Base-by-base conservation (phyloP, 1,140 invertebrate species). In the Sitobion miscanthi region DNA sequence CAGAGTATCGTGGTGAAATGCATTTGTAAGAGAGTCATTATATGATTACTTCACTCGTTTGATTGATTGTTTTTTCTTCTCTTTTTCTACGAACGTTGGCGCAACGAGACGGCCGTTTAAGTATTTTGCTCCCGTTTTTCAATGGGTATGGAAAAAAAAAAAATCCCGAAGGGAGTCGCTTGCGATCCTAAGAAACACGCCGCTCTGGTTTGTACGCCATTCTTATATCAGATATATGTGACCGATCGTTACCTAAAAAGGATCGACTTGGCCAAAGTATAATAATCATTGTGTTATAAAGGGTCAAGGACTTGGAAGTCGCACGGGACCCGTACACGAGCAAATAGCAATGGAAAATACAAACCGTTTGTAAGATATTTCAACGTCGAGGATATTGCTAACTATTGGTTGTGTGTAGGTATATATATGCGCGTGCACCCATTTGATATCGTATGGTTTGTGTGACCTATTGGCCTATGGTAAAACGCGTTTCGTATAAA, bases 201-300 rank as follows among this genome's bases (percentile, higher is more conserved):
- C 21, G 9, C 35, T 42, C n/a, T 11, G 49, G 25, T 57, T 25
- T 57, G 21, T 89, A 14, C 52, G 35, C 21, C 20, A 42, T 89
- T 89, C 35, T 57, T 57, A 57, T 42, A 52, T 54, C 21, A 35
- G 7, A 52, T 52, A 42, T 38, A 52, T 35, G 35, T 6, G 20
- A 42, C 62, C n/a, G 20, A 83, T 83, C 69, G n/a, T 92, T 92
- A 83, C 91, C 91, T 92, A 92, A 92, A 92, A 92, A 77, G 91
- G 91, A 92, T 49, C 91, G 90, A 77, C 30, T 69, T 45, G 89
- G 45, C n/a, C 54, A 9, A n/a, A 77, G 69, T 91, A 47, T 30
- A 77, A 77, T 30, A 42, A 90, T 69, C 38, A 91, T 77, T 47
- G 57, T 77, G n/a, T n/a, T 54, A 25, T 35, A 52, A 92, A 92